Conservation (phyloP, 1,140 invertebrate genomes). For the Eulimnadia texana region DNA sequence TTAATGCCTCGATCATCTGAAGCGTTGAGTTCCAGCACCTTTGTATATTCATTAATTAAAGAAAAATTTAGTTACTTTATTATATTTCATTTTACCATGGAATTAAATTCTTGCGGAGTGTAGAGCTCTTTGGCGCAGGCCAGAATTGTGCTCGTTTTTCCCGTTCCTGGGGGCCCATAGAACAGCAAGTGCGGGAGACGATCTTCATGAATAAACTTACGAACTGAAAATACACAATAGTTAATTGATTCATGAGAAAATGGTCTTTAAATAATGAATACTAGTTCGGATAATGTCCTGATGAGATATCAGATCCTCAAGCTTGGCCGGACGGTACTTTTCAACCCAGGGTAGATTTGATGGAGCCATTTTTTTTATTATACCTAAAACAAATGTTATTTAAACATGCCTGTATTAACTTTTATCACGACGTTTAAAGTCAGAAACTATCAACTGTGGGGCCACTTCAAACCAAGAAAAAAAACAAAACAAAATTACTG, state of each 20-base stretch:
- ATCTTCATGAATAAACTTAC: slow-evolving; percentile 81
- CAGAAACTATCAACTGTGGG: no score
- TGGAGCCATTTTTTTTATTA: neutral
- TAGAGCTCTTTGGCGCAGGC: slow-evolving; percentile 92
- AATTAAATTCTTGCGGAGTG: slow-evolving; percentile 65
- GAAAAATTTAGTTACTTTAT: slow-evolving; percentile 6
- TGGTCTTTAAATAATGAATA: slow-evolving; percentile 35
- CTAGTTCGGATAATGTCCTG: slow-evolving; percentile 93
- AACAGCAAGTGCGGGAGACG: slow-evolving; percentile 91
- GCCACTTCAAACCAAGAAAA: no score
- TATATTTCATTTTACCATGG: slow-evolving; percentile 51
- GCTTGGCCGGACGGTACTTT: slow-evolving; percentile 82
- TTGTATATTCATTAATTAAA: slow-evolving; percentile 14
- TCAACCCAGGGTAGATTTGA: slow-evolving; percentile 51
- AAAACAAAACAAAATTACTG: no score
- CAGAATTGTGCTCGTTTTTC: slow-evolving; percentile 95
- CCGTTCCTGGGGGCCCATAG: slow-evolving; percentile 97
- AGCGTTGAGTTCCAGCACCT: slow-evolving; percentile 89
- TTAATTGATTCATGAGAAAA: slow-evolving; percentile 9
- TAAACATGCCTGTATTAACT: no score
- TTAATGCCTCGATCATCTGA: slow-evolving; percentile 98
- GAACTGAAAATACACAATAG: slow-evolving; percentile 52
- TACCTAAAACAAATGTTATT: no score
- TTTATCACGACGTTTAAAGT: no score
- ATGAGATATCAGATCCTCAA: slow-evolving; percentile 91